Percentiles rank a stretch among this genome's conserved stretches.
phyloP scores from a whole-genome alignment of 1,140 invertebrate genomes.

The Branchinecta lynchi region DNA sequence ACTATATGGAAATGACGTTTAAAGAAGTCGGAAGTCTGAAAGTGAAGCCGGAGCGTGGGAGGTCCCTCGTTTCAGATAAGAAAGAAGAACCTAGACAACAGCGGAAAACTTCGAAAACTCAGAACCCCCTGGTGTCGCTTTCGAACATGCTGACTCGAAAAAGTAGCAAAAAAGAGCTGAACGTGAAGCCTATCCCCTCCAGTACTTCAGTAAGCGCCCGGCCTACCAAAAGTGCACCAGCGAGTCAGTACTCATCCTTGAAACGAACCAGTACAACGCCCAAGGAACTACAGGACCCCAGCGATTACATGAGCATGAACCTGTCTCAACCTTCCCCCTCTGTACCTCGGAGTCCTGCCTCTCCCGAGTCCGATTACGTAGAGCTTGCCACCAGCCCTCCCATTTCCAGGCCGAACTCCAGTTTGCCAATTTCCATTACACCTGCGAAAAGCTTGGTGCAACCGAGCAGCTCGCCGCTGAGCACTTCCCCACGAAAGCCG shows the following conservation, averaged over 20 bases:
- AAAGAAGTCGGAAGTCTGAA: neutral
- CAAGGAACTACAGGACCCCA: neutral
- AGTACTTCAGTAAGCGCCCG: conserved; percentile 13
- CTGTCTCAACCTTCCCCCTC: neutral
- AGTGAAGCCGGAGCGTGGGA: neutral
- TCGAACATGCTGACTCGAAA: conserved; percentile 12
- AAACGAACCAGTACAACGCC: conserved; percentile 10
- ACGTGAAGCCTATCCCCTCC: neutral
- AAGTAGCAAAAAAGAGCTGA: neutral
- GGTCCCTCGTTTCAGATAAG: conserved; percentile 11
- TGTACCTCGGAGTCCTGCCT: neutral
- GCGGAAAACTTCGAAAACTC: conserved; percentile 14
- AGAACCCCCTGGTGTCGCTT: neutral
- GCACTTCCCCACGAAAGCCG: neutral
- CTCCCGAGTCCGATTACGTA: neutral
- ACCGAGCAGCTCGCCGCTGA: neutral
- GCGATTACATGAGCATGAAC: neutral
- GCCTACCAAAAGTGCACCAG: conserved; percentile 17
- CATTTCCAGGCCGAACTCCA: neutral
- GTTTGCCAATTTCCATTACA: neutral
- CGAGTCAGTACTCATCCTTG: conserved; percentile 19
- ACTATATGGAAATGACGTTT: conserved; percentile 21
- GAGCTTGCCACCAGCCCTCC: conserved; percentile 1
- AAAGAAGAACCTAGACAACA: conserved; percentile 12
- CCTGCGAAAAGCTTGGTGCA: neutral